Evolutionary conservation across 1,140 invertebrate genomes (phyloP).

Genomic region (Diachasma alloeum): DNA sequence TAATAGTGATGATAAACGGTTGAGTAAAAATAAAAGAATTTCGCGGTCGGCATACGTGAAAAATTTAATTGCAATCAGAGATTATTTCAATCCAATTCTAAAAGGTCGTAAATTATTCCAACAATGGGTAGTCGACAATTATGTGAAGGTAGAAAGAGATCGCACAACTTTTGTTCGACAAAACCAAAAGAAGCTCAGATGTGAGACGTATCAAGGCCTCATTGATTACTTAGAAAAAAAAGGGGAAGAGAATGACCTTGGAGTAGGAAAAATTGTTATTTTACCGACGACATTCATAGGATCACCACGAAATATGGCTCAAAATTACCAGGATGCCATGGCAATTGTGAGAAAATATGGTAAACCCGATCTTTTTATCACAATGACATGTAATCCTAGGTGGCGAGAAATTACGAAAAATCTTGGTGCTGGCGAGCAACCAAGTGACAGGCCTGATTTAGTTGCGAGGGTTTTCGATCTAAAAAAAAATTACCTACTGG

Average conservation of each 20-base stretch:
- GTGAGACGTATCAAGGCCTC: background rate
- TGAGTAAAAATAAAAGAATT: background rate
- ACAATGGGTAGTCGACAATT: slow-evolving; percentile 10
- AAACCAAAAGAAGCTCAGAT: background rate
- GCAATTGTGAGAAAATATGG: background rate
- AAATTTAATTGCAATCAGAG: slow-evolving; percentile 48
- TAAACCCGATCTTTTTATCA: too few relatives aligned
- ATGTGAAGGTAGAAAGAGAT: background rate
- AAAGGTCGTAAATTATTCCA: background rate
- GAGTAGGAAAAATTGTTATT: too few relatives aligned
- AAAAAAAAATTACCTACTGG: slow-evolving; percentile 5
- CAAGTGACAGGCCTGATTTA: slow-evolving; percentile 31
- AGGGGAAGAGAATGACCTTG: background rate
- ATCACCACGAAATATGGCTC: background rate
- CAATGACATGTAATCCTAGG: too few relatives aligned
- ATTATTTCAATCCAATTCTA: slow-evolving; percentile 55
- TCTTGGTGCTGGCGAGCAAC: background rate
- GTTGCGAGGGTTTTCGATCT: slow-evolving; percentile 16
- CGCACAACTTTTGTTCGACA: too few relatives aligned
- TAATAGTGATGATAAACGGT: background rate
- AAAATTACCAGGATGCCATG: background rate
- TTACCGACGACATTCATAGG: too few relatives aligned
- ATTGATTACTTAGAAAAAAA: background rate
- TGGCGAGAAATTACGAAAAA: background rate
- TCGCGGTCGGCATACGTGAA: background rate